phyloP scores from a whole-genome alignment of 2,113 vertebrate species.

The Paedocypris sp. region DNA sequence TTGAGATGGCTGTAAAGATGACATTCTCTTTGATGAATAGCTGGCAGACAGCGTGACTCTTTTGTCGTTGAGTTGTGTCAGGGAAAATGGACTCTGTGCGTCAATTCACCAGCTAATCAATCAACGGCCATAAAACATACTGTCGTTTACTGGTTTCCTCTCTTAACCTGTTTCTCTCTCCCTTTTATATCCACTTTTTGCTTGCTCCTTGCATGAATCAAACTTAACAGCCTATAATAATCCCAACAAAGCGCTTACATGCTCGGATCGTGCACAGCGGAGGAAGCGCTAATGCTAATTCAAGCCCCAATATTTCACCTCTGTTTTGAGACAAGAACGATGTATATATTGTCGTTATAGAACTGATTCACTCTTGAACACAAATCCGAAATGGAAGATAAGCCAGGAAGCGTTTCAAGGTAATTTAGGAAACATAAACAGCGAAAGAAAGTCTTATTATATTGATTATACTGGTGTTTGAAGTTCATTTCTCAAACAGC shows the following conservation, averaged over 20 bases:
- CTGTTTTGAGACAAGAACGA: background rate
- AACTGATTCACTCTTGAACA: background rate
- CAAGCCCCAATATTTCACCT: background rate
- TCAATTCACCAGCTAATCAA: constrained; percentile 30
- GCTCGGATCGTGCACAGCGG: background rate
- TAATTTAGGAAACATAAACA: background rate
- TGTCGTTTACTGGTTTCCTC: constrained; percentile 1
- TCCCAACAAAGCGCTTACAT: constrained; percentile 22
- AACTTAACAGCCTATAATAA: constrained; percentile 27
- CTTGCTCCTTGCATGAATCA: constrained; percentile 26
- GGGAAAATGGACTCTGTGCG: constrained; percentile 37
- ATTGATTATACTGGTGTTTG: background rate
- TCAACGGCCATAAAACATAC: constrained; percentile 24
- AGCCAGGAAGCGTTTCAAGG: background rate
- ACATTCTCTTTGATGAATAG: constrained; percentile 11
- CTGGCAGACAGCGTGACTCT: constrained; percentile 45
- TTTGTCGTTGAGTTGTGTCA: constrained; percentile 57
- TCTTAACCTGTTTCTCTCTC: background rate
- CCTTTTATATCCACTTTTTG: background rate
- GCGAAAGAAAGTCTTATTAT: background rate
- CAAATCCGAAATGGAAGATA: background rate
- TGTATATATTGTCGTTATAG: background rate
- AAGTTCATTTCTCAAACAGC: background rate
- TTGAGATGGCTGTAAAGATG: background rate
- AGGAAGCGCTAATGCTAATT: background rate